Evolutionary conservation across 2,888 invertebrate genomes (phyloP).

Genomic region (Arge pagana): DNA sequence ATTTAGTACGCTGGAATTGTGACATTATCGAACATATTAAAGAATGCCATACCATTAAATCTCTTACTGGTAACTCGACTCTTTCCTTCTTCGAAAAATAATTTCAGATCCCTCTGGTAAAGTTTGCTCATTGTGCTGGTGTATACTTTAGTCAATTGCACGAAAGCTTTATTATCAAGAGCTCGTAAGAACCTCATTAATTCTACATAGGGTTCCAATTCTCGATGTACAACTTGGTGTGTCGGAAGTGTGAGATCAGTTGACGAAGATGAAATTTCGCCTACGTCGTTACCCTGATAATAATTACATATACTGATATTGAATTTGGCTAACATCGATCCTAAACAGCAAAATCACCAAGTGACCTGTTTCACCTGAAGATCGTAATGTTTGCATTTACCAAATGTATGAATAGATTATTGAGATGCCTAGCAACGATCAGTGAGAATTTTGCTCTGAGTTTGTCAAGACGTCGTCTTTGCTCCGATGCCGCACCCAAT

Average conservation of each 20-base stretch:
- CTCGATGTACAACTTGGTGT: conserved; percentile 80
- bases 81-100: conserved; percentile 75
- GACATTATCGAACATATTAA: too few relatives aligned
- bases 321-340: background rate
- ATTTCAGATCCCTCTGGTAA: conserved; percentile 83
- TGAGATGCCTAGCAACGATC: conserved; percentile 85
- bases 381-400: too few relatives aligned
- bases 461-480: conserved; percentile 76
- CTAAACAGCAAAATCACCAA: background rate
- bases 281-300: conserved; percentile 69
- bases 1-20: too few relatives aligned
- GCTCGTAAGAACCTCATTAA: conserved; percentile 91
- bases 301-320: too few relatives aligned
- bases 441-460: conserved; percentile 80
- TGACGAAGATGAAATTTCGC: conserved; percentile 60
- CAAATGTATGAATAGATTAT: conserved; percentile 93
- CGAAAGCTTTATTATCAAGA: conserved; percentile 83
- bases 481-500: conserved; percentile 80
- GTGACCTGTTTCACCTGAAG: background rate
- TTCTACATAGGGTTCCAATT: conserved; percentile 84
- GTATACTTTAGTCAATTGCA: conserved; percentile 81
- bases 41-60: conserved; percentile 42
- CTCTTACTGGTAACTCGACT: conserved; percentile 49
- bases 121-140: conserved; percentile 82
- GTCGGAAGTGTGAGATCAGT: conserved; percentile 73